Evolutionary conservation across 1,140 invertebrate species (phyloP).

Genomic region (Thalassaphorura encarpata): DNA sequence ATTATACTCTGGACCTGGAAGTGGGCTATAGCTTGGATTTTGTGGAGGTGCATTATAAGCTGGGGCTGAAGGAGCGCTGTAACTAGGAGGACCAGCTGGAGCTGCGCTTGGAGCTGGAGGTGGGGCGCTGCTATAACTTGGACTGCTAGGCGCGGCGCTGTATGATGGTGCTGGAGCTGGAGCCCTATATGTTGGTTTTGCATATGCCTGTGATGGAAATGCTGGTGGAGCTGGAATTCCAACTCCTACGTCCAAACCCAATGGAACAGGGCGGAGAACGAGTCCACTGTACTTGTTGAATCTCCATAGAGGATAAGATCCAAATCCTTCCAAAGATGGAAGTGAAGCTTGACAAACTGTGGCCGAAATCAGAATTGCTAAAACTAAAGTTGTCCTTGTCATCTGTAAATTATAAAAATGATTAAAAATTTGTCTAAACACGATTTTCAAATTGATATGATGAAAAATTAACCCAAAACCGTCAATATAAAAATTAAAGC

Average conservation of each 20-base stretch:
- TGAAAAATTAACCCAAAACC: neutral
- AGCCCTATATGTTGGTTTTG: neutral
- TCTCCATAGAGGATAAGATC: constrained; percentile 31
- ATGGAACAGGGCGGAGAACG: constrained; percentile 25
- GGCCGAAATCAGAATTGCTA: too few species aligned
- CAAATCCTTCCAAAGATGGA: constrained; percentile 16
- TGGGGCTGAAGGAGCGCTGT: neutral
- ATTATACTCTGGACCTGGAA: neutral
- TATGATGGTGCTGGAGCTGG: neutral
- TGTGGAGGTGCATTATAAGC: neutral
- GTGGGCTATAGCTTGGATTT: neutral
- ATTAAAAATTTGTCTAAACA: neutral
- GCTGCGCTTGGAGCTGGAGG: neutral
- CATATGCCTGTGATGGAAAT: constrained; percentile 7
- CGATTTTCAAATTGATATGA: neutral
- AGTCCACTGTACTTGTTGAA: constrained; percentile 32
- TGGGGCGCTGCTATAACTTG: neutral
- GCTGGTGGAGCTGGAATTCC: constrained; percentile 11
- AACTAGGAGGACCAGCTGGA: neutral
- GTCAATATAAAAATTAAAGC: neutral
- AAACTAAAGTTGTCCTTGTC: too few species aligned
- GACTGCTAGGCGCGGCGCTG: neutral
- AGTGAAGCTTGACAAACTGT: too few species aligned
- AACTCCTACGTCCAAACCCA: constrained; percentile 25
- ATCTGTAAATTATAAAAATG: neutral